Evolutionary conservation across 2,797 vertebrate species (phyloP).

Genomic region (Esox lucius): DNA sequence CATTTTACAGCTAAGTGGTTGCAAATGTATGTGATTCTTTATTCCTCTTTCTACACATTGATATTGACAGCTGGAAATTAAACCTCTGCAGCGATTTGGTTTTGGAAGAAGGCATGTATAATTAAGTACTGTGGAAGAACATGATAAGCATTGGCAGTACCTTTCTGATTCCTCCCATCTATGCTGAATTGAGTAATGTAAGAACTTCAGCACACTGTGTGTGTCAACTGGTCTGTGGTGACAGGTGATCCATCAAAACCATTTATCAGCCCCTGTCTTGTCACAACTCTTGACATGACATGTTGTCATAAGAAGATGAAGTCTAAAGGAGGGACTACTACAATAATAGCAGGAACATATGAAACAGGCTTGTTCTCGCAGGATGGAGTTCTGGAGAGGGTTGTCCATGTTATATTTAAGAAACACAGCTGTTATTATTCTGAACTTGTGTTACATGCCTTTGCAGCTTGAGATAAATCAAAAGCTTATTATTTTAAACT

Average conservation of each 20-base stretch:
- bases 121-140: not conserved
- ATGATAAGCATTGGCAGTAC: not conserved
- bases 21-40: too few species aligned
- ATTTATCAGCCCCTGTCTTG: not conserved
- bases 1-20: too few species aligned
- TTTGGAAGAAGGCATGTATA: not conserved
- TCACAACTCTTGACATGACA: not conserved
- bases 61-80: not conserved
- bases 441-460: not conserved
- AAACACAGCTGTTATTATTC: not conserved
- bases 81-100: not conserved
- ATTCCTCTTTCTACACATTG: not conserved
- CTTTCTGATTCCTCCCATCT: not conserved
- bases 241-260: slow-evolving; percentile 2
- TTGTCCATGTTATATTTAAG: not conserved
- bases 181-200: not conserved
- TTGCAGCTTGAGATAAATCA: too few species aligned
- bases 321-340: not conserved
- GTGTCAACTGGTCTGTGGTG: not conserved
- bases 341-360: not conserved
- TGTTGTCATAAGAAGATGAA: not conserved
- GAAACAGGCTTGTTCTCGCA: not conserved
- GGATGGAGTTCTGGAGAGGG: not conserved
- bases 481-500: too few species aligned
- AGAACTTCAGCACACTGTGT: not conserved